A percentile compares a stretch with the other conserved stretches of the same genome.
Evolutionary conservation across 2,797 vertebrate genomes (phyloP).

Genomic region (Falco cherrug): DNA sequence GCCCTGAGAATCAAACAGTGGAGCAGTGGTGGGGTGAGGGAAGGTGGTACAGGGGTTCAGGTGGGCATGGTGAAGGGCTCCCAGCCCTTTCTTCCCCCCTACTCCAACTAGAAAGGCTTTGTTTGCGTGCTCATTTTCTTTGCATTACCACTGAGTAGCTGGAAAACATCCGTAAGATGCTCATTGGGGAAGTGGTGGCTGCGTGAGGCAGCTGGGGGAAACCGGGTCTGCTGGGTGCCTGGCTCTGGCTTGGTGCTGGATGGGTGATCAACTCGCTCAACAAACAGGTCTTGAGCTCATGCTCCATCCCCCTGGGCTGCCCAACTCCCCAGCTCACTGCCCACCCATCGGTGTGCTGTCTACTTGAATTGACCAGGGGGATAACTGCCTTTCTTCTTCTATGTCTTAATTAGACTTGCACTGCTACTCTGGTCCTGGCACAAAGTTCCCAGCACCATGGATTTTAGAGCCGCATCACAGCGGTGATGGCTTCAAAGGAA

Average conservation of each 20-base stretch:
- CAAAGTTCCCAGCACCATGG: background rate
- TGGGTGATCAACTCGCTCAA: background rate
- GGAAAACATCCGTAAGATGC: background rate
- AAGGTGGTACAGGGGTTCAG: background rate
- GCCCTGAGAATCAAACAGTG: background rate
- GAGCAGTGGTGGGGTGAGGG: background rate
- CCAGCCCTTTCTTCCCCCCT: background rate
- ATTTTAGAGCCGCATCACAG: background rate
- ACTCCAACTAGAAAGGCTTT: background rate
- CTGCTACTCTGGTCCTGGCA: background rate
- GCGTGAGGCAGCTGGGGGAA: background rate
- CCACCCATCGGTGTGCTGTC: background rate
- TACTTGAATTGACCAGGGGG: slow-evolving; percentile 11
- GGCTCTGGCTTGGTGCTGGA: background rate
- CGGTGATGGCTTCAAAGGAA: background rate
- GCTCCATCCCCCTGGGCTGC: background rate
- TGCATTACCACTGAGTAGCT: background rate
- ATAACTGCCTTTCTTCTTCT: background rate
- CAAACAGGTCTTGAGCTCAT: background rate
- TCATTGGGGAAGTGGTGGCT: accelerated
- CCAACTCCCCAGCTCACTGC: background rate
- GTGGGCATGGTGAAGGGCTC: too few relatives aligned
- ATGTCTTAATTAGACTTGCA: background rate
- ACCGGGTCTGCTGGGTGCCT: background rate
- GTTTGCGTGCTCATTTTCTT: accelerated